Evolutionary conservation across 2,888 invertebrate genomes (phyloP).

Genomic region (Nephrocerus scutellatus): DNA sequence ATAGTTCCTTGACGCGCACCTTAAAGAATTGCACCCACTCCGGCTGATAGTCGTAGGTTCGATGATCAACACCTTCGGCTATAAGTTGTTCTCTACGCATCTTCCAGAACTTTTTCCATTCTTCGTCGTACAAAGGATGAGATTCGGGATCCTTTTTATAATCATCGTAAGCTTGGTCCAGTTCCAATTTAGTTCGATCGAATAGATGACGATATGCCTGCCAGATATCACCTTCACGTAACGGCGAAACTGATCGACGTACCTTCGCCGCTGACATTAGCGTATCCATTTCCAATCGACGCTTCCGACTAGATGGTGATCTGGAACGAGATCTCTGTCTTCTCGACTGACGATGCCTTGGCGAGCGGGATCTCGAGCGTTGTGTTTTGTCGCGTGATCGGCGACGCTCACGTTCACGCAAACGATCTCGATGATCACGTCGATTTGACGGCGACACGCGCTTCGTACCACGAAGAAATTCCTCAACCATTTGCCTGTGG

Average conservation of each 20-base stretch:
- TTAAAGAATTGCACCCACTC: slow-evolving; percentile 84
- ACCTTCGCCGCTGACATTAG: too few relatives aligned
- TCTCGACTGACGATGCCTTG: slow-evolving; percentile 10
- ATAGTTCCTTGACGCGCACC: slow-evolving; percentile 67
- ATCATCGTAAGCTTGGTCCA: slow-evolving; percentile 53
- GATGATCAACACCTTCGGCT: slow-evolving; percentile 53
- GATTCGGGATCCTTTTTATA: slow-evolving; percentile 68
- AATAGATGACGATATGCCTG: slow-evolving; percentile 41
- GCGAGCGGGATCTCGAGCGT: slow-evolving; percentile 19
- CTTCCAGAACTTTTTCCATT: slow-evolving; percentile 87
- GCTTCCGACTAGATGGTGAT: slow-evolving; percentile 8
- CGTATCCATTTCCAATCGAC: too few relatives aligned
- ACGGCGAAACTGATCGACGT: slow-evolving; percentile 34
- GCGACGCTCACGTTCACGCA: slow-evolving; percentile 17
- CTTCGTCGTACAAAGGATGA: slow-evolving; percentile 75
- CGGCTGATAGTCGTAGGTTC: slow-evolving; percentile 74
- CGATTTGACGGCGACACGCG: slow-evolving; percentile 12
- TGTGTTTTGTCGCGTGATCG: too few relatives aligned
- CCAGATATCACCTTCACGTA: slow-evolving; percentile 38
- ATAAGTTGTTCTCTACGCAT: slow-evolving; percentile 65
- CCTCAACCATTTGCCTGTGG: slow-evolving; percentile 40
- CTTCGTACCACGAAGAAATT: slow-evolving; percentile 34
- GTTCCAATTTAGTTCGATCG: slow-evolving; percentile 32
- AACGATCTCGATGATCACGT: slow-evolving; percentile 10
- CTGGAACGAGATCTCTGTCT: slow-evolving; percentile 24